These are phyloP conservation scores for Lycodopsis pacificus DNA, from an alignment of 2,797 vertebrate species.

Conservation along the genomic window DNA sequence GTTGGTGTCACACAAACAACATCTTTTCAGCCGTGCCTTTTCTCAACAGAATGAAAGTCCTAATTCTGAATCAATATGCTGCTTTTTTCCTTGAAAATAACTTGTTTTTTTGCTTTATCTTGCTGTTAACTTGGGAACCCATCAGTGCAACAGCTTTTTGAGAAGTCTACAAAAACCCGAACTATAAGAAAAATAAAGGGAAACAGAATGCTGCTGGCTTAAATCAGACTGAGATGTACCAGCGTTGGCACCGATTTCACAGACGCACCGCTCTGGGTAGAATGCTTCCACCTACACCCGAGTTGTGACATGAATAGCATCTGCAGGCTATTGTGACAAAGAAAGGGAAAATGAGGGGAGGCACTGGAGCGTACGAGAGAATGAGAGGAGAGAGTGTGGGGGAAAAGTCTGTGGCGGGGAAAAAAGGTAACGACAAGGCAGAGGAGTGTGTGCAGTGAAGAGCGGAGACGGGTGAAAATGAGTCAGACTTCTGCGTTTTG, in stretches of 20 bases:
- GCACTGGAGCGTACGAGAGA: constrained; percentile 17
- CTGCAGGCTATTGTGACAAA: constrained; percentile 66
- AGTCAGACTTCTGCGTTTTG: constrained; percentile 1
- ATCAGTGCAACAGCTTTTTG: constrained; percentile 33
- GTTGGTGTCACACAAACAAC: constrained; percentile 37
- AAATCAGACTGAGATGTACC: constrained; percentile 29
- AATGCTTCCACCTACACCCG: constrained; percentile 67
- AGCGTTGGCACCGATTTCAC: constrained; percentile 32
- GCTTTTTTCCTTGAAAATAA: constrained; percentile 7
- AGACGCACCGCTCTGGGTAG: constrained; percentile 45
- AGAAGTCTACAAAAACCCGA: constrained; percentile 17
- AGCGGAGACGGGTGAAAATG: not conserved
- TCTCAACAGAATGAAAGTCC: constrained; percentile 10
- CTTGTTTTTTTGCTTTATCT: constrained; percentile 9
- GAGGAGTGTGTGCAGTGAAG: not conserved
- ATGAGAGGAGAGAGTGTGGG: constrained; percentile 28
- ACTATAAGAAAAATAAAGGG: not conserved
- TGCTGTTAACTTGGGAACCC: constrained; percentile 12
- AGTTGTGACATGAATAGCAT: constrained; percentile 67
- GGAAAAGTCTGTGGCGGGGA: constrained; percentile 28
- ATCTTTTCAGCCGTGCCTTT: not conserved
- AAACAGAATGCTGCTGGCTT: constrained; percentile 28
- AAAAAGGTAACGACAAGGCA: constrained; percentile 22
- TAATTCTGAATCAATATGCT: constrained; percentile 22
- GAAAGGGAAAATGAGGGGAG: constrained; percentile 23